Evolutionary conservation across 2,113 vertebrate genomes (phyloP).

Genomic region (Calyptomena viridis): DNA sequence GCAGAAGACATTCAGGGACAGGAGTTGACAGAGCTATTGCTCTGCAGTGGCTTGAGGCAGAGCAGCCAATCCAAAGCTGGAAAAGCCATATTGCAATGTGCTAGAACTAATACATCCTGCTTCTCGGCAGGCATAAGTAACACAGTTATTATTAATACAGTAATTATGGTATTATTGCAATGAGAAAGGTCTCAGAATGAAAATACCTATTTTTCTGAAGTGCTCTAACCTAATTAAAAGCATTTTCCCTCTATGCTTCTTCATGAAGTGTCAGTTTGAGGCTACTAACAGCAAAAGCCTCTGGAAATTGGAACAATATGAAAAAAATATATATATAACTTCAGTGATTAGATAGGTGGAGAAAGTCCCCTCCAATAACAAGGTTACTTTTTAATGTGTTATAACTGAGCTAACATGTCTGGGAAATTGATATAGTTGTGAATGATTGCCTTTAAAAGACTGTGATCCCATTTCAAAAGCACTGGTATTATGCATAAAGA

Average conservation of each 20-base stretch:
- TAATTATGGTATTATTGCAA: neutral
- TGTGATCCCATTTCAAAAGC: neutral
- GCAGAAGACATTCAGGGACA: neutral
- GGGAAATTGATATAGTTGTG: neutral
- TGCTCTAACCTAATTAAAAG: slow-evolving; percentile 3
- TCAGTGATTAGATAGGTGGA: neutral
- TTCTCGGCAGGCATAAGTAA: neutral
- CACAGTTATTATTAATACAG: neutral
- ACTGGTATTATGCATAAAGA: neutral
- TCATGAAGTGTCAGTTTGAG: neutral
- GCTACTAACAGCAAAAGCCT: neutral
- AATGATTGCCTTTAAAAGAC: neutral
- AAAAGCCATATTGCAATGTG: neutral
- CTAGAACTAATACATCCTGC: neutral
- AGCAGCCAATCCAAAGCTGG: neutral
- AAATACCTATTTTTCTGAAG: neutral
- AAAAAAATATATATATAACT: neutral
- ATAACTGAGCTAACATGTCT: neutral
- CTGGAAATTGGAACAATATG: neutral
- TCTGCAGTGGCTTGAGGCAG: neutral
- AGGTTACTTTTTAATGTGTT: neutral
- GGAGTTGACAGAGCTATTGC: neutral
- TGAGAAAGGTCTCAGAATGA: neutral
- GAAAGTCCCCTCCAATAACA: neutral
- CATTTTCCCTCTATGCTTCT: neutral